Evolutionary conservation across 2,113 vertebrate species (phyloP).

Genomic region (Esox niger): DNA sequence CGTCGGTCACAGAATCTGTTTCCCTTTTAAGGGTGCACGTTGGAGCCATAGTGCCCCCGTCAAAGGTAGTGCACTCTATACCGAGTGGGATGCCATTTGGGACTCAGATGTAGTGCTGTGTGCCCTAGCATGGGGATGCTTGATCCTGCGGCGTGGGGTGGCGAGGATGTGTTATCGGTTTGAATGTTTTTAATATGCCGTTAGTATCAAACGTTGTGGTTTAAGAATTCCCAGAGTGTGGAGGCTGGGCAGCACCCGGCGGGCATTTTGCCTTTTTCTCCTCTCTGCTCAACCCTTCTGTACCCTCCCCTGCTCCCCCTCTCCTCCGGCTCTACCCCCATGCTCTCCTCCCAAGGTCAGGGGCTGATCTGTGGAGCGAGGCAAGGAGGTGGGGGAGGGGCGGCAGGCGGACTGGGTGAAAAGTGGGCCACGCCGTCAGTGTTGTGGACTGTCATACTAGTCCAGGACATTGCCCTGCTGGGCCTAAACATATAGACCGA

Average conservation of each 20-base stretch:
- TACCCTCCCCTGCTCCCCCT: neutral
- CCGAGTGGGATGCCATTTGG: no score
- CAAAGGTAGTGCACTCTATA: no score
- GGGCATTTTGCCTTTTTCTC: conserved; percentile 3
- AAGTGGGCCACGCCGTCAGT: conserved; percentile 24
- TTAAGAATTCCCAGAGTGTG: neutral
- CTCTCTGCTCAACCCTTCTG: neutral
- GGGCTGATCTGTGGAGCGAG: neutral
- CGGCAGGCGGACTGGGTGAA: neutral
- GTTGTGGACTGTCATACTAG: neutral
- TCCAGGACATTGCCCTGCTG: neutral
- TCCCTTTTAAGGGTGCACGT: no score
- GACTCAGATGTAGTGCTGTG: neutral
- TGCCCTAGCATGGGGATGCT: neutral
- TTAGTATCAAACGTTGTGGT: neutral
- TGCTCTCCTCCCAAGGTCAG: neutral
- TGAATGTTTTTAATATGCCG: neutral
- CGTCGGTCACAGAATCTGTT: no score
- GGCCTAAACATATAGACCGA: neutral
- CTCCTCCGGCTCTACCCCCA: neutral
- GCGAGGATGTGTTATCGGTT: neutral
- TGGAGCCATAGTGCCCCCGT: no score
- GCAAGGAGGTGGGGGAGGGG: neutral
- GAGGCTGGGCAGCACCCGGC: no score
- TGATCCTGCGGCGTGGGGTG: neutral